These are phyloP conservation scores for Drosophila sordidula DNA, from an alignment of 2,888 invertebrate species.

Conservation along the genomic window DNA sequence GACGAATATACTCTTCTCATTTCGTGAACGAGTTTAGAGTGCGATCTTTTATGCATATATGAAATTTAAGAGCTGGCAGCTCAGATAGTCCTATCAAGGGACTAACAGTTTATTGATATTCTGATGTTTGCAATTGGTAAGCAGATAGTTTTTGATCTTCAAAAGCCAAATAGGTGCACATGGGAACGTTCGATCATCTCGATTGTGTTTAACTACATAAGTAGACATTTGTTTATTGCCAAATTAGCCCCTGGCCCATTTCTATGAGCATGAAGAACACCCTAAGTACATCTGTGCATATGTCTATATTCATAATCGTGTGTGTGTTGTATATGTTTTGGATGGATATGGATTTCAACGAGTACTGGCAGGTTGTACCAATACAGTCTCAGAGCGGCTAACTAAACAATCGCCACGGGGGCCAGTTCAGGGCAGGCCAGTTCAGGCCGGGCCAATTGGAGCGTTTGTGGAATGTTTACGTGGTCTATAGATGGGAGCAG, in stretches of 20 bases:
- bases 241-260: conserved; percentile 33
- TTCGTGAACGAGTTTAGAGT: too few species aligned
- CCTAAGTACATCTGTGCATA: conserved; percentile 10
- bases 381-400: conserved; percentile 19
- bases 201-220: conserved; percentile 27
- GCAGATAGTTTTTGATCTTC: conserved; percentile 51
- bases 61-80: too few species aligned
- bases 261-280: conserved; percentile 7
- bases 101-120: too few species aligned
- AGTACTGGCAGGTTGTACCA: conserved; percentile 38
- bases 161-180: conserved; percentile 27
- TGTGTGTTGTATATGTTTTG: conserved; percentile 9
- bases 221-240: conserved; percentile 40
- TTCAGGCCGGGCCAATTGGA: conserved; percentile 30
- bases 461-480: conserved; percentile 56
- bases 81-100: too few species aligned
- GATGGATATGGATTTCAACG: conserved; percentile 18
- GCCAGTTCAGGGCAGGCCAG: not conserved
- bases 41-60: too few species aligned
- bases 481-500: conserved; percentile 26
- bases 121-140: too few species aligned
- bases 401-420: conserved; percentile 1
- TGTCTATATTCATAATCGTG: conserved; percentile 2
- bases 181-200: conserved; percentile 13
- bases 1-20: too few species aligned